Evolutionary conservation across 2,888 invertebrate genomes (phyloP).

Genomic region (Cecidostiba fungosa): DNA sequence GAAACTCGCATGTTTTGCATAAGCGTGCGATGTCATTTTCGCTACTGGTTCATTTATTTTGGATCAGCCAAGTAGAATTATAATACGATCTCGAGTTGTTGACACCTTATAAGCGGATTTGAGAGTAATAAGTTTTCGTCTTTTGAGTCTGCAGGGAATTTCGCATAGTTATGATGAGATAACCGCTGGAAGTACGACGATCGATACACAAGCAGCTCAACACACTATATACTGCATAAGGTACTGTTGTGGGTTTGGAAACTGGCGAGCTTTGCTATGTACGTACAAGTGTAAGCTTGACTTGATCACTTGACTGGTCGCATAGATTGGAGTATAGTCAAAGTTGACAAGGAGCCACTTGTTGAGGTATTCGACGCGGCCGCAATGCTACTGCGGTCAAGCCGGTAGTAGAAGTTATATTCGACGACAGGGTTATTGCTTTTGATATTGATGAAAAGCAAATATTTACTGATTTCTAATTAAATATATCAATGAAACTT

Average conservation of each 20-base stretch:
- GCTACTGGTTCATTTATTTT: slow-evolving; percentile 39
- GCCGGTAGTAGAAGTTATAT: not conserved
- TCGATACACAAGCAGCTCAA: not conserved
- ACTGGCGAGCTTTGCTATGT: not conserved
- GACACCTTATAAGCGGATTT: slow-evolving; percentile 38
- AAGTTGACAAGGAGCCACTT: slow-evolving; percentile 17
- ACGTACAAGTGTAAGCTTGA: slow-evolving; percentile 17
- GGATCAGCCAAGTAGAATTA: slow-evolving; percentile 31
- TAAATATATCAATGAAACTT: too few relatives aligned
- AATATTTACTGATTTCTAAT: too few relatives aligned
- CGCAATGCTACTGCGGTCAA: not conserved
- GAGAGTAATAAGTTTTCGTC: not conserved
- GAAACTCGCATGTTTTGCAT: too few relatives aligned
- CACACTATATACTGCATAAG: not conserved
- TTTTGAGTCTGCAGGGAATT: not conserved
- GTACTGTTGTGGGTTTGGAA: not conserved
- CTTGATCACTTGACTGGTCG: not conserved
- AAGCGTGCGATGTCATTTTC: too few relatives aligned
- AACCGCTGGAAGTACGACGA: not conserved
- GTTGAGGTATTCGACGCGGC: not conserved
- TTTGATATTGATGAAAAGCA: too few relatives aligned
- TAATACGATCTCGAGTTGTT: slow-evolving; percentile 4
- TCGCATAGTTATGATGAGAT: slow-evolving; percentile 25
- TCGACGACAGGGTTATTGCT: not conserved
- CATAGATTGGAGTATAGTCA: slow-evolving; percentile 3